Base-by-base conservation (phyloP, 2,113 vertebrate genomes). In the Tyrannus savana region DNA sequence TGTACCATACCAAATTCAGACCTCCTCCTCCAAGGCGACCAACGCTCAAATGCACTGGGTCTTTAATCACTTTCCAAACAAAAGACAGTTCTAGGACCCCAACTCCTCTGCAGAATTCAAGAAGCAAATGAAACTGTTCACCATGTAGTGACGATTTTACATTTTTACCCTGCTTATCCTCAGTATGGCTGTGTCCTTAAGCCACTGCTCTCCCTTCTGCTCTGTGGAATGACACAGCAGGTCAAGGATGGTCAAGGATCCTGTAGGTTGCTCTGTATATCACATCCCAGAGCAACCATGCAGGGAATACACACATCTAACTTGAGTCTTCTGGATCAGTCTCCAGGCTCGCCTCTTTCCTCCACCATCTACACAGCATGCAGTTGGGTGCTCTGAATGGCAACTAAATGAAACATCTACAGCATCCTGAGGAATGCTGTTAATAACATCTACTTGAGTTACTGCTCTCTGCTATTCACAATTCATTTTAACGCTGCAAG, bases 141-240 rank as follows among this genome's bases (percentile, higher is more conserved):
- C 21, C 42, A 19, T 5, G 3, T 1, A 5, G 21, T 28, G 11
- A 6, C 0, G 0, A 15, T 76, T 76, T 80, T 52, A 59, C 8
- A 28, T 53, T 82, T 64, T 89, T 50, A 62, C 19, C 12, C 33
- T 28, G 37, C 14, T 85, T 49, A n/a, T 42, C 19, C 27, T 35
- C 53, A 25, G 23, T 3, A 0, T 16, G 12, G 23, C 27, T 46
- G 8, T 10, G 12, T 44, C 67, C 46, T 12, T 27, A 49, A 80
- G 41, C 22, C 47, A 77, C 19, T 2, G 0, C n/a, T 62, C 47
- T 64, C 37, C 52, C 12, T 64, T 35, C 16, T 2, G 2, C 18
- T 31, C 13, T 33, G 7, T 5, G 14, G 50, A 50, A 81, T 33
- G 35, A 6, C 39, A 46, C 44, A 63, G 6, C 49, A 73, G 35